phyloP scores from a whole-genome alignment of 2,797 vertebrate species.

The Percopsis omiscomaycus region DNA sequence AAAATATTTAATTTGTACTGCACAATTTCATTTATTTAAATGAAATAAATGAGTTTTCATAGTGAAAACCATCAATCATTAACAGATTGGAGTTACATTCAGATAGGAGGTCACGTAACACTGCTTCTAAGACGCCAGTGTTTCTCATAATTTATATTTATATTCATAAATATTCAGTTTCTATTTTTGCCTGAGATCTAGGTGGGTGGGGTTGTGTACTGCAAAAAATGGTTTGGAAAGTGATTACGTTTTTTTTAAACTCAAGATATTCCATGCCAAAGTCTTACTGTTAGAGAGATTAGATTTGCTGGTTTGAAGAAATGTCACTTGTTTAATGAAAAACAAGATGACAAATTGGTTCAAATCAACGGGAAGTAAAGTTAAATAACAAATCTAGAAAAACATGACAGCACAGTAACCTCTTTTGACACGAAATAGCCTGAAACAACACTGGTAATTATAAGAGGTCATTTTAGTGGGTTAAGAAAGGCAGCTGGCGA shows the following conservation, averaged over 20 bases:
- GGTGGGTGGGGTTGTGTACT: not conserved
- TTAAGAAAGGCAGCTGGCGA: not conserved
- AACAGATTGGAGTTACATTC: too few species aligned
- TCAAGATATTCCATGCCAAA: not conserved
- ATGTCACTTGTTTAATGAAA: too few species aligned
- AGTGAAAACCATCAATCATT: too few species aligned
- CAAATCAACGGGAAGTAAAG: too few species aligned
- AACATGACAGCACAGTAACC: not conserved
- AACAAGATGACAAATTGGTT: too few species aligned
- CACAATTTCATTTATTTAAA: too few species aligned
- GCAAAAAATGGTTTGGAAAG: conserved; percentile 32
- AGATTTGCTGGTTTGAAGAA: not conserved
- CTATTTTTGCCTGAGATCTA: conserved; percentile 33
- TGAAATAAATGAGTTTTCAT: too few species aligned
- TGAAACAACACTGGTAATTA: not conserved
- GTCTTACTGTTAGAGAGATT: not conserved
- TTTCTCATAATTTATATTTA: too few species aligned
- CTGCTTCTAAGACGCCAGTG: too few species aligned
- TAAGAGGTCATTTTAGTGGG: not conserved
- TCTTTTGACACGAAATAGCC: not conserved
- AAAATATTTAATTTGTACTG: too few species aligned
- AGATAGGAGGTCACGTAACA: too few species aligned
- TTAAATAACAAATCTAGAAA: too few species aligned
- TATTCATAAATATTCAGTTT: conserved; percentile 13
- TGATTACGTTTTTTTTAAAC: conserved; percentile 12